A percentile compares a stretch with the other conserved stretches of the same genome.
Conservation (phyloP, 2,113 vertebrate species). For the Gopherus evgoodei region DNA sequence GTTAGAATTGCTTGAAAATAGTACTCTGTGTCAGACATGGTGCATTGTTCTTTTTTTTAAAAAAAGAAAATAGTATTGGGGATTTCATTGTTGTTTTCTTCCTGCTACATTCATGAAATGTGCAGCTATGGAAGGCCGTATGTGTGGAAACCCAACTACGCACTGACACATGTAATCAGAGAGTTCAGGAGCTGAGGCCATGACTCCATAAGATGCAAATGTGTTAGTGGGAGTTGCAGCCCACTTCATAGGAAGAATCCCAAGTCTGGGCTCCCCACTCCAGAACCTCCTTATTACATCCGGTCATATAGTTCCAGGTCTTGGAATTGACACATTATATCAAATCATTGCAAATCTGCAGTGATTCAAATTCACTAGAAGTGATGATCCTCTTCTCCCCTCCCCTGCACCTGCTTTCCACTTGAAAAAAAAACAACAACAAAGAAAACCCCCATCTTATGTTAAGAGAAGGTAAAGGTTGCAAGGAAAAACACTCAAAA, state of each 20-base stretch:
- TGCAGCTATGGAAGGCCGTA: background rate
- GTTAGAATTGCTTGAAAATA: background rate
- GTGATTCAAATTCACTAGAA: background rate
- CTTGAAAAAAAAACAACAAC: background rate
- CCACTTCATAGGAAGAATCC: background rate
- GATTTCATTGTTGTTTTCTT: background rate
- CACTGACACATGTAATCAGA: background rate
- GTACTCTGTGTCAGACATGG: background rate
- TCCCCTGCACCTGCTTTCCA: background rate
- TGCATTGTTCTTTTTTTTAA: background rate
- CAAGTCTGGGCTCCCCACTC: background rate
- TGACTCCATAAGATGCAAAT: rapidly evolving
- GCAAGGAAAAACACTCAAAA: background rate
- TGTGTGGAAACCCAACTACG: background rate
- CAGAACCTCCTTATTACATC: background rate
- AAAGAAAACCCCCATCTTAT: background rate
- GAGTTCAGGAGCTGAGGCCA: rapidly evolving
- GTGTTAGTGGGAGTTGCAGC: background rate
- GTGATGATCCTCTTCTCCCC: background rate
- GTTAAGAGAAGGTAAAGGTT: background rate
- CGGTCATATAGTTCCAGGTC: background rate
- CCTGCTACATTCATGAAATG: background rate
- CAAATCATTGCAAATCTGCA: rapidly evolving
- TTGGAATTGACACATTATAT: background rate
- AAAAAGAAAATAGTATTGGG: too few species aligned